These are phyloP conservation scores for Lycocerus yunnanus DNA, from an alignment of 2,888 invertebrate genomes.

Conservation along the genomic window DNA sequence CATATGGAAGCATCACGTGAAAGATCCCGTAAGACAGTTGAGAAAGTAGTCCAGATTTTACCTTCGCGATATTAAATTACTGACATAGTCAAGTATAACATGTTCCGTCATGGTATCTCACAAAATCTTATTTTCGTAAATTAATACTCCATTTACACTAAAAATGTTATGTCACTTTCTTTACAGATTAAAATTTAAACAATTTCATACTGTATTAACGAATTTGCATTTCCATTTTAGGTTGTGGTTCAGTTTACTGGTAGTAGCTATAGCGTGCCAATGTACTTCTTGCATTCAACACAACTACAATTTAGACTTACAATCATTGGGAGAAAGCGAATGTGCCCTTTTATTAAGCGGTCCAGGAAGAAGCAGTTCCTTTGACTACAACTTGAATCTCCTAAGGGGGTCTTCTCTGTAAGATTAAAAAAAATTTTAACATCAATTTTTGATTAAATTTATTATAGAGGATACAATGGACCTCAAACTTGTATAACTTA, in stretches of 20 bases:
- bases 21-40: conserved; percentile 8
- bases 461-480: conserved; percentile 69
- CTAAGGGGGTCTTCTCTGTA: conserved; percentile 76
- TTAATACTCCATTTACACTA: conserved; percentile 2
- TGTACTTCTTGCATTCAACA: conserved; percentile 45
- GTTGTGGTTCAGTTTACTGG: conserved; percentile 25
- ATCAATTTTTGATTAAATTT: conserved; percentile 41
- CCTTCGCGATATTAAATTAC: conserved; percentile 11
- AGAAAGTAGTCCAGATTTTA: conserved; percentile 17
- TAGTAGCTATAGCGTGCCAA: conserved; percentile 13
- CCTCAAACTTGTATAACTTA: conserved; percentile 86
- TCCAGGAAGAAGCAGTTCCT: conserved; percentile 78
- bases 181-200: neutral
- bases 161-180: neutral
- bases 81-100: neutral
- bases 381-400: conserved; percentile 84
- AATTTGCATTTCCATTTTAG: conserved; percentile 21
- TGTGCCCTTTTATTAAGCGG: conserved; percentile 81
- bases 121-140: neutral
- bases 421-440: conserved; percentile 50
- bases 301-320: conserved; percentile 47
- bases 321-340: conserved; percentile 56
- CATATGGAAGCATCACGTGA: conserved; percentile 15
- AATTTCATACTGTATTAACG: neutral
- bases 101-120: conserved; percentile 6